Conservation (phyloP, 2,797 vertebrate genomes). For the Vireo griseus region DNA sequence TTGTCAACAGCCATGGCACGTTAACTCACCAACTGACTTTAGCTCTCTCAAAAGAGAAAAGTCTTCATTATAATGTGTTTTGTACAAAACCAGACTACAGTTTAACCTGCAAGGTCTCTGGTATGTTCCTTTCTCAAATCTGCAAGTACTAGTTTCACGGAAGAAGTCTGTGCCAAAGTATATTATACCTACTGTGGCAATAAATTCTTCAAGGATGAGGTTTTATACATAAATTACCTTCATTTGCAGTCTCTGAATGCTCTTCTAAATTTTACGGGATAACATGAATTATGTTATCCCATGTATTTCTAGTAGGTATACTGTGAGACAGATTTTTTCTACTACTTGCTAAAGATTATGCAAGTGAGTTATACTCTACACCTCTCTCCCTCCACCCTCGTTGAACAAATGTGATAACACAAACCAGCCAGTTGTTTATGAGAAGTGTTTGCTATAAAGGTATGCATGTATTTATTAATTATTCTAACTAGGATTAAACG, state of each 20-base stretch:
- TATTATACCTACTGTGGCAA: slow-evolving; percentile 38
- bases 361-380: background rate
- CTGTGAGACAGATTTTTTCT: background rate
- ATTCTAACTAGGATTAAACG: background rate
- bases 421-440: background rate
- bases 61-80: background rate
- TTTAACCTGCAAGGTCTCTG: slow-evolving; percentile 9
- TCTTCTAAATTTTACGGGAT: slow-evolving; percentile 51
- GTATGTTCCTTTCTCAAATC: slow-evolving; percentile 3
- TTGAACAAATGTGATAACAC: background rate
- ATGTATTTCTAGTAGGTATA: slow-evolving; percentile 26
- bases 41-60: background rate
- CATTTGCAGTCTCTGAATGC: slow-evolving; percentile 38
- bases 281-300: slow-evolving; percentile 36
- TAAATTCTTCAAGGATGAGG: slow-evolving; percentile 67
- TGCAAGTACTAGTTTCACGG: background rate
- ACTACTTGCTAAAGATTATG: background rate
- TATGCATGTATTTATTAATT: background rate
- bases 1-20: background rate
- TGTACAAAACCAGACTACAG: background rate
- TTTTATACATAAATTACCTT: slow-evolving; percentile 53
- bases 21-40: background rate
- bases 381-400: background rate
- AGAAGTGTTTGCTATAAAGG: background rate
- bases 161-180: slow-evolving; percentile 40